A percentile compares a stretch with the other conserved stretches of the same genome.
Conservation (phyloP, 1,140 invertebrate genomes). For the Latrodectus geometricus region DNA sequence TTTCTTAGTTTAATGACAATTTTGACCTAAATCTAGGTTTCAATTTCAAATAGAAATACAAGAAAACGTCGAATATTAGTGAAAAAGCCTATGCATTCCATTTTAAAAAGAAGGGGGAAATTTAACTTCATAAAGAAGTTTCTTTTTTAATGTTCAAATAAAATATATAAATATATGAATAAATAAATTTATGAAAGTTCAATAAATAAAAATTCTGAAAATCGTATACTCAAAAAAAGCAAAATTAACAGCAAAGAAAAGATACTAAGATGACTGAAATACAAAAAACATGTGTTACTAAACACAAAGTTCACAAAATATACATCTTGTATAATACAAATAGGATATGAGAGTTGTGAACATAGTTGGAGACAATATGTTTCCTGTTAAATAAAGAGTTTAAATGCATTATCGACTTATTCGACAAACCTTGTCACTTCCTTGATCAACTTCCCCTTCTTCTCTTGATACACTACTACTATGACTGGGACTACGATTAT, state of each 20-base stretch:
- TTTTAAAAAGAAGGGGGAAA: no score
- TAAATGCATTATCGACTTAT: slow-evolving; percentile 34
- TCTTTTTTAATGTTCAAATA: no score
- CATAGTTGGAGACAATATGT: not conserved
- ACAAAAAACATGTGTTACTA: not conserved
- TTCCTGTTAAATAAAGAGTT: not conserved
- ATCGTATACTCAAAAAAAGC: no score
- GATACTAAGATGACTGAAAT: not conserved
- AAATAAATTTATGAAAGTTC: no score
- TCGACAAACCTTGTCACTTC: slow-evolving; percentile 58
- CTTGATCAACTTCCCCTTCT: slow-evolving; percentile 61
- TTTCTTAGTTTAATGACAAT: no score
- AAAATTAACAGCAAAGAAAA: not conserved
- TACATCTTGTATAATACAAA: slow-evolving; percentile 1
- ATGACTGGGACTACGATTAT: slow-evolving; percentile 34
- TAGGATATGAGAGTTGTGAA: not conserved
- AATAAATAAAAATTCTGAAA: no score
- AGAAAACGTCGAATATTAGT: no score
- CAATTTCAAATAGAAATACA: no score
- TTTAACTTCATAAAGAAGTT: no score
- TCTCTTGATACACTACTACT: slow-evolving; percentile 56
- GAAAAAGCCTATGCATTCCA: no score
- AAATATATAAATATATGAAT: no score
- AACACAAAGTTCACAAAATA: not conserved
- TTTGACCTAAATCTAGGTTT: no score